Conservation (phyloP, 2,888 invertebrate species). For the Patella depressa region DNA sequence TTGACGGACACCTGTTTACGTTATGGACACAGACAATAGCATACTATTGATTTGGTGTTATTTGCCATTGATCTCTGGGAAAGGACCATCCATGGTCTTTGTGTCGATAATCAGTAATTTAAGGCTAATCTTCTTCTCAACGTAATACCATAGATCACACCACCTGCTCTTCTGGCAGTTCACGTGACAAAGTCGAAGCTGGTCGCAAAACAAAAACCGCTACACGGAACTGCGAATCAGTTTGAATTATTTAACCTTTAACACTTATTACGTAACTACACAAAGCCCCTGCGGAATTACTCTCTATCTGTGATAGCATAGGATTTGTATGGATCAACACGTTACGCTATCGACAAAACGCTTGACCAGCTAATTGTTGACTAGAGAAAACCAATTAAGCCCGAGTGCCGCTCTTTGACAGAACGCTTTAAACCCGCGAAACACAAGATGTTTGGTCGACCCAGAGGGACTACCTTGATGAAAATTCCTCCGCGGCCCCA, state of each 20-base stretch:
- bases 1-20: too few species aligned
- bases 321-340: not conserved
- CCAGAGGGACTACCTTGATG: too few species aligned
- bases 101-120: constrained; percentile 9
- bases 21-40: too few species aligned
- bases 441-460: too few species aligned
- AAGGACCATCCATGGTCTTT: not conserved
- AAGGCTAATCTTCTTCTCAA: not conserved
- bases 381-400: constrained; percentile 4
- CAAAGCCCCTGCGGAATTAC: not conserved
- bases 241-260: not conserved
- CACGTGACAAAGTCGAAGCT: too few species aligned
- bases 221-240: too few species aligned
- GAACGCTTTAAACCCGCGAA: too few species aligned
- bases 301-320: not conserved
- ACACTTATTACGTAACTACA: not conserved
- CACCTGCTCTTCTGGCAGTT: not conserved
- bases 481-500: too few species aligned
- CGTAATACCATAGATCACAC: not conserved
- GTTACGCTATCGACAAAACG: not conserved
- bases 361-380: constrained; percentile 4
- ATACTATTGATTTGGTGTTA: too few species aligned
- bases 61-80: too few species aligned
- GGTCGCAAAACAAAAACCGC: too few species aligned
- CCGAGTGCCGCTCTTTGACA: not conserved